These are phyloP conservation scores for Amiota communis DNA, from an alignment of 2,888 invertebrate genomes.

Conservation along the genomic window DNA sequence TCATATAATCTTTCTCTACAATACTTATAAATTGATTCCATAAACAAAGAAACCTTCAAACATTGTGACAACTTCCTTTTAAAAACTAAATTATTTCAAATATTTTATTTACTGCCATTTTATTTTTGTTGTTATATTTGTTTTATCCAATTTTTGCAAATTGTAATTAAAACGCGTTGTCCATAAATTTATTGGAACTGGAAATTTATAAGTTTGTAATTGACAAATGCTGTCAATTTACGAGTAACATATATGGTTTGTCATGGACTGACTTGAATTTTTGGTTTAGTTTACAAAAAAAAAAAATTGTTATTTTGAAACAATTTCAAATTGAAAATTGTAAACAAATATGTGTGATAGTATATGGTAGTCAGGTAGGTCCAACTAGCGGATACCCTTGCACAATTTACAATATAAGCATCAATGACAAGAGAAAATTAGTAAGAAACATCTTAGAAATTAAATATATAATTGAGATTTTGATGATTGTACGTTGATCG, in stretches of 20 bases:
- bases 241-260: neutral
- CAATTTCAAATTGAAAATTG: no score
- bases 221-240: neutral
- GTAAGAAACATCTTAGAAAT: no score
- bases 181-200: neutral
- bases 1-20: no score
- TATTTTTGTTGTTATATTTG: neutral
- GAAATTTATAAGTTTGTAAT: neutral
- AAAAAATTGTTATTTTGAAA: no score
- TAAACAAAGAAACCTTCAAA: neutral
- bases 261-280: constrained; percentile 7
- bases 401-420: no score
- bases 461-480: no score
- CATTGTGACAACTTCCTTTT: neutral
- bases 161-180: constrained; percentile 7
- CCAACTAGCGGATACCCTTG: no score
- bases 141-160: neutral
- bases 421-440: no score
- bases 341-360: no score
- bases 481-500: no score
- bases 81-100: constrained; percentile 1
- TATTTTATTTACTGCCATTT: neutral
- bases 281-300: neutral
- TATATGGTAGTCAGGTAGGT: no score
- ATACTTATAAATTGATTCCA: neutral